Conservation (phyloP, 2,113 vertebrate genomes). For the Cryptoleucopteryx plumbea region DNA sequence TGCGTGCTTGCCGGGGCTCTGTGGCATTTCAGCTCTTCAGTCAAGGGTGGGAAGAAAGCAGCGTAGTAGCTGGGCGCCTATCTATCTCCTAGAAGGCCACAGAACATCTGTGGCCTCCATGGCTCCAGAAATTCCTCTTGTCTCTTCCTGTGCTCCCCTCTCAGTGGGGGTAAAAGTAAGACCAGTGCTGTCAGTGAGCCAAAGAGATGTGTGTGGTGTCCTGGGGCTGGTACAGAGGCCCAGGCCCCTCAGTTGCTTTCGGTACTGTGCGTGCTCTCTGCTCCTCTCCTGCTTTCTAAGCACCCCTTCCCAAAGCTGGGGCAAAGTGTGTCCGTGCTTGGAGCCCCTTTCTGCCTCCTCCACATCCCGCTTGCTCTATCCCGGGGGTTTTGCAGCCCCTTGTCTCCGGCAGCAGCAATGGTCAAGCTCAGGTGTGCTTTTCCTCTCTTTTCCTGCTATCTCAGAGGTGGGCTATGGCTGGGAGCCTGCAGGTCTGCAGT, state of each 20-base stretch:
- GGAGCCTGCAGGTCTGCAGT: not conserved
- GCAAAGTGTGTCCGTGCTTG: rapidly evolving
- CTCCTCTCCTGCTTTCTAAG: not conserved
- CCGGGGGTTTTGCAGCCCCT: not conserved
- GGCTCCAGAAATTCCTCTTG: not conserved
- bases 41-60: not conserved
- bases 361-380: not conserved
- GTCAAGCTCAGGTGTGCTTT: not conserved
- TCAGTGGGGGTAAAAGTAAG: not conserved
- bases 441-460: not conserved
- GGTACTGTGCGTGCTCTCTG: rapidly evolving
- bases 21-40: not conserved
- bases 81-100: not conserved
- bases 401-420: rapidly evolving
- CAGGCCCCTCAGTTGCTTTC: rapidly evolving
- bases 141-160: not conserved
- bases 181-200: not conserved
- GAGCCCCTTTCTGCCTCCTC: not conserved
- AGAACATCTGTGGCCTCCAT: rapidly evolving
- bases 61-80: not conserved
- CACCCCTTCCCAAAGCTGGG: not conserved
- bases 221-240: not conserved
- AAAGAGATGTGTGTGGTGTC: rapidly evolving
- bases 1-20: not conserved
- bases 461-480: rapidly evolving